Evolutionary conservation across 2,113 vertebrate genomes (phyloP).

Genomic region (Scatophagus argus): DNA sequence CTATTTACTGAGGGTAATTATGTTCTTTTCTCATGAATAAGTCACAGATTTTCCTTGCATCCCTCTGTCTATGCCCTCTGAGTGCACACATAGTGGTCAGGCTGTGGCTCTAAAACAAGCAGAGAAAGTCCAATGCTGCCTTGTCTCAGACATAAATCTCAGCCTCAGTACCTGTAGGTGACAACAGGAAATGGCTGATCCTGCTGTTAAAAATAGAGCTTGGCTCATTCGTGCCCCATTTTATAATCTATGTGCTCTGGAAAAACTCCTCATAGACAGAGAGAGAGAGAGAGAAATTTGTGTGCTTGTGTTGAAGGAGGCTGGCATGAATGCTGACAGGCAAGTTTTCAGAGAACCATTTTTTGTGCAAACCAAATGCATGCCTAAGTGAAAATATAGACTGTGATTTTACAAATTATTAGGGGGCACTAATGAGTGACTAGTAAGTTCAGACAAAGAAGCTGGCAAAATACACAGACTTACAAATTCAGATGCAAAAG

Average conservation of each 20-base stretch:
- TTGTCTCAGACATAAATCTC: conserved; percentile 56
- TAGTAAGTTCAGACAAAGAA: background rate
- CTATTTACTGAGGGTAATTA: conserved; percentile 16
- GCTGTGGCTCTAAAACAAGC: conserved; percentile 8
- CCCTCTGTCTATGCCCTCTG: background rate
- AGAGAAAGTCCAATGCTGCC: conserved; percentile 39
- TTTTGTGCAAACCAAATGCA: conserved; percentile 25
- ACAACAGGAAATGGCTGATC: conserved; percentile 73
- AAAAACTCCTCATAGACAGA: conserved; percentile 68
- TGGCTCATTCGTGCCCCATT: conserved; percentile 77
- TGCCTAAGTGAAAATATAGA: background rate
- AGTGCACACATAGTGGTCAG: conserved; percentile 21
- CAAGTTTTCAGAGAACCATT: conserved; percentile 6
- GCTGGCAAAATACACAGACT: background rate
- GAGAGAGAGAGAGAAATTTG: conserved; percentile 4
- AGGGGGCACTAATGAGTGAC: background rate
- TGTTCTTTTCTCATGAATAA: conserved; percentile 14
- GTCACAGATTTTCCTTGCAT: background rate
- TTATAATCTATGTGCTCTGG: conserved; percentile 76
- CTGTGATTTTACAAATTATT: background rate
- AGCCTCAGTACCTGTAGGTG: conserved; percentile 63
- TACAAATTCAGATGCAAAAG: background rate
- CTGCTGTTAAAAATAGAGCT: conserved; percentile 78
- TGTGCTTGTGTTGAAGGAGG: conserved; percentile 19
- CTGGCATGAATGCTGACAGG: conserved; percentile 30